phyloP scores from a whole-genome alignment of 2,888 invertebrate species.

The Cosmopolites sordidus region DNA sequence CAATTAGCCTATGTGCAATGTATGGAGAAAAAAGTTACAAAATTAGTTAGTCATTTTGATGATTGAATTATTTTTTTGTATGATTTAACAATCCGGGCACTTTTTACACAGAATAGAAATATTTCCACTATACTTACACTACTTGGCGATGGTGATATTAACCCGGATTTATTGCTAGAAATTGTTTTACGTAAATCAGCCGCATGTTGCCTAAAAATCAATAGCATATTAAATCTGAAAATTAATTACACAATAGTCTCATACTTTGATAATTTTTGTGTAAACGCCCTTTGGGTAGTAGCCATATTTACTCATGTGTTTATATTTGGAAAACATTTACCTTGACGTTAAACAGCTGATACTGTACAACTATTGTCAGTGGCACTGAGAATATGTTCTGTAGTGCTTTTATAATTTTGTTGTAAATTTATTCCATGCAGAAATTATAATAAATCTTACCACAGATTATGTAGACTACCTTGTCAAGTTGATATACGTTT shows the following conservation, averaged over 20 bases:
- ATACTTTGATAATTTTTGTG: slow-evolving; percentile 64
- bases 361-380: neutral
- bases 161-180: slow-evolving; percentile 45
- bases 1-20: too few relatives aligned
- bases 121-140: slow-evolving; percentile 30
- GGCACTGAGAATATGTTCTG: too few relatives aligned
- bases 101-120: neutral
- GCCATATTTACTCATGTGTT: slow-evolving; percentile 49
- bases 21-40: too few relatives aligned
- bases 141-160: slow-evolving; percentile 21
- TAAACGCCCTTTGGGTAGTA: slow-evolving; percentile 64
- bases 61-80: too few relatives aligned
- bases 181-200: slow-evolving; percentile 73
- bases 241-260: neutral
- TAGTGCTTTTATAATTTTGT: too few relatives aligned
- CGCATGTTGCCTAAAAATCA: slow-evolving; percentile 61
- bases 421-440: too few relatives aligned
- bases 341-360: neutral
- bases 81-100: too few relatives aligned
- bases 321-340: neutral
- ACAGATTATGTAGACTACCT: too few relatives aligned
- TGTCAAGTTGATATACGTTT: too few relatives aligned
- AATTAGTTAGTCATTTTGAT: too few relatives aligned
- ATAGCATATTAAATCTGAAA: slow-evolving; percentile 16
- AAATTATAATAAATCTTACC: too few relatives aligned